Evolutionary conservation across 2,888 invertebrate species (phyloP).

Genomic region (Drosophila paracracens): DNA sequence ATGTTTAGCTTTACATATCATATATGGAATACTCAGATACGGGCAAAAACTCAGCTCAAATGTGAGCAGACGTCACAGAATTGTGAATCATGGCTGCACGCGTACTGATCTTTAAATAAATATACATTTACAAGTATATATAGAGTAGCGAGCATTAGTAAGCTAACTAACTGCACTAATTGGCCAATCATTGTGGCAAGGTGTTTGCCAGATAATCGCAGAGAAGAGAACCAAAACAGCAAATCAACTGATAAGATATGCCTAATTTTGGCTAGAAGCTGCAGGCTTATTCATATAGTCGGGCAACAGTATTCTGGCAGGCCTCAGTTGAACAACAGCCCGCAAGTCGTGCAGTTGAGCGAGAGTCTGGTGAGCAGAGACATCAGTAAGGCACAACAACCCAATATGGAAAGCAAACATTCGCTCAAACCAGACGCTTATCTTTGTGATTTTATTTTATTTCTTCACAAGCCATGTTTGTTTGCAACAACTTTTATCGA

Average conservation of each 20-base stretch:
- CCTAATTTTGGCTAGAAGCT: not conserved
- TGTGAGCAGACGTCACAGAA: conserved; percentile 18
- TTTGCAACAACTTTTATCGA: not conserved
- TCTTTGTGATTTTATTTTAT: conserved; percentile 24
- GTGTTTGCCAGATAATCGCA: conserved; percentile 28
- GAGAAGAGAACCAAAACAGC: conserved; percentile 7
- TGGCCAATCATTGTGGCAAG: conserved; percentile 10
- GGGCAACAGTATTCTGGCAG: not conserved
- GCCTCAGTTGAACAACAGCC: conserved; percentile 51
- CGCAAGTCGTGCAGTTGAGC: conserved; percentile 47
- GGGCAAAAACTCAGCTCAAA: conserved; percentile 4
- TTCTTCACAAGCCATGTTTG: not conserved
- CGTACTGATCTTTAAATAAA: conserved; percentile 6
- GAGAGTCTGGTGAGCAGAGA: not conserved
- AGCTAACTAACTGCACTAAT: conserved; percentile 31
- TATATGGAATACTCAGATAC: conserved; percentile 7
- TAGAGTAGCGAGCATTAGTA: not conserved
- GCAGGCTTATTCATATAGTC: conserved; percentile 2
- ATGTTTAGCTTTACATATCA: not conserved
- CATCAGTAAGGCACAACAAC: not conserved
- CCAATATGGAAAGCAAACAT: conserved; percentile 61
- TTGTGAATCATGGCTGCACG: conserved; percentile 31
- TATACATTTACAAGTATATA: not conserved
- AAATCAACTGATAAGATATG: conserved; percentile 42
- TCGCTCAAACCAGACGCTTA: conserved; percentile 42